Percentiles rank a stretch among this genome's conserved stretches.
phyloP scores from a whole-genome alignment of 1,140 invertebrate genomes.

The Neuroterus valhalla region DNA sequence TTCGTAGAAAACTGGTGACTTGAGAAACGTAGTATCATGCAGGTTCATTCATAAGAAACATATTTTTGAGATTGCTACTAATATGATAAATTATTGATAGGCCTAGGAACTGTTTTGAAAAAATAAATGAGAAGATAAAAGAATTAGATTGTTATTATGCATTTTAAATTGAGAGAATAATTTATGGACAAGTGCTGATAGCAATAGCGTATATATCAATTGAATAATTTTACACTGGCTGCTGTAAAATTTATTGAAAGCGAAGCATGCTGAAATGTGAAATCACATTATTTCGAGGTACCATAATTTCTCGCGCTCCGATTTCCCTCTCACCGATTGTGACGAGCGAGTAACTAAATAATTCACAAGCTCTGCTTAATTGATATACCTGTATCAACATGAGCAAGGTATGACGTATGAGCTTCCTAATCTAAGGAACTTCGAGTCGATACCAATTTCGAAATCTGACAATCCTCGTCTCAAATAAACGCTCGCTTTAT shows the following conservation, averaged over 20 bases:
- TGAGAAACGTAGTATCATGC: too few species aligned
- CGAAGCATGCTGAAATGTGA: slow-evolving; percentile 23
- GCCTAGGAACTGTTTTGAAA: too few species aligned
- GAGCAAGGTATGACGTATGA: slow-evolving; percentile 28
- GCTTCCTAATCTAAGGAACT: slow-evolving; percentile 27
- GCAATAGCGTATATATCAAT: background rate
- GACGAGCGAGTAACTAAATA: slow-evolving; percentile 46
- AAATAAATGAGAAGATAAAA: too few species aligned
- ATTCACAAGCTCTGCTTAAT: slow-evolving; percentile 32
- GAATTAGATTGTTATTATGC: too few species aligned
- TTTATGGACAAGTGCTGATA: slow-evolving; percentile 13
- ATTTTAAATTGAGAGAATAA: background rate
- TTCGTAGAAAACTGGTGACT: background rate
- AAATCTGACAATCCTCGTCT: background rate
- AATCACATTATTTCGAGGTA: slow-evolving; percentile 41
- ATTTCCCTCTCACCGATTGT: slow-evolving; percentile 42
- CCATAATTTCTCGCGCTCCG: slow-evolving; percentile 41
- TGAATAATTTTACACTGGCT: slow-evolving; percentile 24
- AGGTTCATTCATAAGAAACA: background rate
- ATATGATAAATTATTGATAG: background rate
- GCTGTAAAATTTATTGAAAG: slow-evolving; percentile 3
- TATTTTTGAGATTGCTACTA: background rate
- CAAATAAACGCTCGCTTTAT: slow-evolving; percentile 32
- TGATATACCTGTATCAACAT: slow-evolving; percentile 29
- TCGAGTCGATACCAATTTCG: slow-evolving; percentile 38